Evolutionary conservation across 2,888 invertebrate genomes (phyloP).

Genomic region (Prenolepis imparis): DNA sequence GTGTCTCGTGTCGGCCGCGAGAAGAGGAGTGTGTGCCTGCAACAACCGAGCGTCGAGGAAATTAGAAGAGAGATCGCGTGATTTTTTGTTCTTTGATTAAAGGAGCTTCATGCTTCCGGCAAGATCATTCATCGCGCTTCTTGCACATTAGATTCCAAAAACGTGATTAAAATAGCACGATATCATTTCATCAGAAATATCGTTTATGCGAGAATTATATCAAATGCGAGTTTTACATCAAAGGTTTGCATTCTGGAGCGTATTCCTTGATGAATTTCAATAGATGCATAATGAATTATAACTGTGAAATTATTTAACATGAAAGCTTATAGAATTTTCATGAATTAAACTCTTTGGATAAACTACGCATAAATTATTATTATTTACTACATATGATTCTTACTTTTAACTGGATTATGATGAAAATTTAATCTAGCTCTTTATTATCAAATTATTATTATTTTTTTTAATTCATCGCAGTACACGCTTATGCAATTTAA

Average conservation of each 20-base stretch:
- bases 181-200: background rate
- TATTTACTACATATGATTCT: slow-evolving; percentile 7
- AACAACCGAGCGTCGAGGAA: slow-evolving; percentile 86
- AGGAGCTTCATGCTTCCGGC: slow-evolving; percentile 68
- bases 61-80: slow-evolving; percentile 73
- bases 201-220: background rate
- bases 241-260: slow-evolving; percentile 22
- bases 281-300: background rate
- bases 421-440: slow-evolving; percentile 18
- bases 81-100: slow-evolving; percentile 60
- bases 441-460: slow-evolving; percentile 19
- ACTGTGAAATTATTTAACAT: slow-evolving; percentile 19
- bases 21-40: slow-evolving; percentile 91
- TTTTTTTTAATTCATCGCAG: slow-evolving; percentile 1
- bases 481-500: slow-evolving; percentile 12
- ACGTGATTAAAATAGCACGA: slow-evolving; percentile 28
- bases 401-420: slow-evolving; percentile 18
- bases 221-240: background rate
- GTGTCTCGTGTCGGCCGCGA: slow-evolving; percentile 88
- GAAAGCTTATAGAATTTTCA: background rate
- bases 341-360: background rate
- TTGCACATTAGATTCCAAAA: slow-evolving; percentile 46
- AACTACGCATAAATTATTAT: background rate
- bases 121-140: slow-evolving; percentile 63
- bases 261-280: slow-evolving; percentile 22